These are phyloP conservation scores for Tyria jacobaeae DNA, from an alignment of 2,888 invertebrate genomes.

Conservation along the genomic window DNA sequence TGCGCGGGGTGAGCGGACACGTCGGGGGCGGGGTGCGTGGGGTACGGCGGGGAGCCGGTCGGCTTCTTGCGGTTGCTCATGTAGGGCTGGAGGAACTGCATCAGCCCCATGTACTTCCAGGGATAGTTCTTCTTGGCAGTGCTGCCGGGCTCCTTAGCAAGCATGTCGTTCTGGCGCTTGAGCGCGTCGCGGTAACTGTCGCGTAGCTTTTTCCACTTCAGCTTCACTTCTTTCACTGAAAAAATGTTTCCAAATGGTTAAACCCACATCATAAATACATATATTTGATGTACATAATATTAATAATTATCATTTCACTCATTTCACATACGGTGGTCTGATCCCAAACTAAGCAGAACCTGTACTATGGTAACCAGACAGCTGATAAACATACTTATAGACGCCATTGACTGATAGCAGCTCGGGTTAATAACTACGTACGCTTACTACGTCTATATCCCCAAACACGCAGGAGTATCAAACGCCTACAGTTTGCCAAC, in stretches of 20 bases:
- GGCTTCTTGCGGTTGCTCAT: conserved; percentile 78
- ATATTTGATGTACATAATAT: too few relatives aligned
- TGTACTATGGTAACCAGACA: too few relatives aligned
- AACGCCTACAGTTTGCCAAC: too few relatives aligned
- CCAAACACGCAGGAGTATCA: too few relatives aligned
- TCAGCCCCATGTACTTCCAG: conserved; percentile 79
- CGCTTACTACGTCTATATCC: too few relatives aligned
- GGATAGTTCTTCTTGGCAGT: conserved; percentile 68
- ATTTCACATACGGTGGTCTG: too few relatives aligned
- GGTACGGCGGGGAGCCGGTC: conserved; percentile 52
- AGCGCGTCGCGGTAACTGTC: conserved; percentile 83
- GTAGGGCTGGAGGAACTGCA: conserved; percentile 82
- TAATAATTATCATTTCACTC: too few relatives aligned
- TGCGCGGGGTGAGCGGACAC: conserved; percentile 30
- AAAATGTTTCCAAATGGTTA: conserved; percentile 24
- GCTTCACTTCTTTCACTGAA: conserved; percentile 80
- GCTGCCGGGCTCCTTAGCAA: conserved; percentile 63
- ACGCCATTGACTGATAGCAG: too few relatives aligned
- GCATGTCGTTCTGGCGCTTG: conserved; percentile 76
- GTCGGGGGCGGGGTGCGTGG: conserved; percentile 35
- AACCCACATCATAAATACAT: not conserved
- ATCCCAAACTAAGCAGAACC: too few relatives aligned
- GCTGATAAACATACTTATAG: too few relatives aligned
- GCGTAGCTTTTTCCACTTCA: conserved; percentile 81
- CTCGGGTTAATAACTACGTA: too few relatives aligned